These are phyloP conservation scores for Cantharis rufa DNA, from an alignment of 2,888 invertebrate species.

Conservation along the genomic window DNA sequence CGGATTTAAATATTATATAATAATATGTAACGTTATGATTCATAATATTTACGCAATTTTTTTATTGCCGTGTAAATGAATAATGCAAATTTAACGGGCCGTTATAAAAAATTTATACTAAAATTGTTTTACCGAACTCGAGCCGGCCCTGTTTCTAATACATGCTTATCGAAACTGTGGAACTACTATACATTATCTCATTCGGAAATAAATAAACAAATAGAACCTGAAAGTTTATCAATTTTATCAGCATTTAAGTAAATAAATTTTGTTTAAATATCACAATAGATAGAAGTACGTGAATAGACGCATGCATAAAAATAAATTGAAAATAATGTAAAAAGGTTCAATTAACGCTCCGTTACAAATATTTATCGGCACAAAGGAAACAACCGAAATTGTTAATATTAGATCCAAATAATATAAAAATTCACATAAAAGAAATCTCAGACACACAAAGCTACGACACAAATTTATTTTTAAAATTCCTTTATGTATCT, in stretches of 20 bases:
- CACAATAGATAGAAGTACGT: neutral
- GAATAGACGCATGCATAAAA: neutral
- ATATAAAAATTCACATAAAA: neutral
- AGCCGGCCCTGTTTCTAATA: neutral
- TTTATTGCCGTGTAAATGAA: neutral
- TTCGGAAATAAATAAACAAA: conserved; percentile 14
- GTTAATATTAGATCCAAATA: neutral
- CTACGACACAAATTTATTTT: neutral
- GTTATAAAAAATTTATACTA: neutral
- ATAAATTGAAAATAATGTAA: neutral
- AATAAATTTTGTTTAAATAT: conserved; percentile 12
- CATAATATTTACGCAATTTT: neutral
- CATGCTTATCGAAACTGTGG: neutral
- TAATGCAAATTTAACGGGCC: no score
- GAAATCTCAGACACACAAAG: neutral
- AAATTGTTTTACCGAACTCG: neutral
- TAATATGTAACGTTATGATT: neutral
- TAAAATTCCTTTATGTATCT: neutral
- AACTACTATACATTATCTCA: neutral
- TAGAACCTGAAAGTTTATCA: conserved; percentile 13
- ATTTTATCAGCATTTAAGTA: conserved; percentile 14
- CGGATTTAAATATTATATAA: neutral
- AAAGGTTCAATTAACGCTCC: neutral
- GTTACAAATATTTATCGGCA: neutral
- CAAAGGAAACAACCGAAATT: neutral